A percentile compares a stretch with the other conserved stretches of the same genome.
phyloP scores from a whole-genome alignment of 2,797 vertebrate genomes.

The Myotis pilosus region DNA sequence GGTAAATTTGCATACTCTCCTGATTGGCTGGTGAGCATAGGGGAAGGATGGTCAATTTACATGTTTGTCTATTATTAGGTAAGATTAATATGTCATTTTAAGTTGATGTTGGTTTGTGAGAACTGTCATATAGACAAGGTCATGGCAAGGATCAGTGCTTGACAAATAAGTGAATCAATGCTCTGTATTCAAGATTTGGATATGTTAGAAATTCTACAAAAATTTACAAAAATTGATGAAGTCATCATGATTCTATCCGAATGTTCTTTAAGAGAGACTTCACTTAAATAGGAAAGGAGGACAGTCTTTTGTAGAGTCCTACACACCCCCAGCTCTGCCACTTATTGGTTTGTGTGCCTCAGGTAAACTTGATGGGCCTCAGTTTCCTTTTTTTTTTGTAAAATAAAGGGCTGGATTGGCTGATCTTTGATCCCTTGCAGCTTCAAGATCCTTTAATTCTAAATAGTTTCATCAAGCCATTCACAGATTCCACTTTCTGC shows the following conservation, averaged over 20 bases:
- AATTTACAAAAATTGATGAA: background rate
- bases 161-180: background rate
- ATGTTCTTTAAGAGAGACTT: background rate
- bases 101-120: background rate
- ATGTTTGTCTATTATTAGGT: too few relatives aligned
- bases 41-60: too few relatives aligned
- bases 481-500: background rate
- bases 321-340: too few relatives aligned
- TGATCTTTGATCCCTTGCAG: background rate
- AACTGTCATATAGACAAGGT: background rate
- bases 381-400: background rate
- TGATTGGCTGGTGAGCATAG: too few relatives aligned
- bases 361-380: background rate
- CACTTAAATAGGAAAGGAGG: background rate
- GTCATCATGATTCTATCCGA: background rate
- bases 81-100: background rate
- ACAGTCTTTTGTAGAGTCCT: background rate
- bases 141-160: background rate
- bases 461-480: background rate
- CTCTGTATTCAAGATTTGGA: background rate
- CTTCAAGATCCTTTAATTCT: background rate
- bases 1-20: too few relatives aligned
- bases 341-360: background rate
- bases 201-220: background rate
- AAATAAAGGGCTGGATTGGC: background rate